A percentile compares a stretch with the other conserved stretches of the same genome.
phyloP scores from a whole-genome alignment of 2,113 vertebrate species.

The Semicossyphus pulcher region DNA sequence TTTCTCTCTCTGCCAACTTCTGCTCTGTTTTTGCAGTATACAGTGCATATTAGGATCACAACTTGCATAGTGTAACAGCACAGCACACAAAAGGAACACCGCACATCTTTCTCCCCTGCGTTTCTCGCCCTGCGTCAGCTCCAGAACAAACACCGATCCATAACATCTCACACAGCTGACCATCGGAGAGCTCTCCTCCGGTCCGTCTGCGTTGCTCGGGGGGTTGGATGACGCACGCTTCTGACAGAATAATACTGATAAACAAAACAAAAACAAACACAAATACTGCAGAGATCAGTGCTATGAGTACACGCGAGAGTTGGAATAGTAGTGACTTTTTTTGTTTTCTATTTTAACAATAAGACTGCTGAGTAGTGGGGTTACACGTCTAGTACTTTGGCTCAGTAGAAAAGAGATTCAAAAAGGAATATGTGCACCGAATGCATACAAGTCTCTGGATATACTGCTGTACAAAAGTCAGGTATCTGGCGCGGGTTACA shows the following conservation, averaged over 20 bases:
- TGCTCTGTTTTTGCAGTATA: constrained; percentile 31
- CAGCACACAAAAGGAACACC: constrained; percentile 54
- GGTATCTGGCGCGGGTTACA: constrained; percentile 1
- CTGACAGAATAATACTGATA: constrained; percentile 76
- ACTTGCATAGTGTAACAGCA: constrained; percentile 81
- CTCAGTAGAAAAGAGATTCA: constrained; percentile 79
- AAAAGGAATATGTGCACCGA: constrained; percentile 76
- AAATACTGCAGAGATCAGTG: constrained; percentile 78
- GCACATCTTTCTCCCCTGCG: background rate
- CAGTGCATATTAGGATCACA: constrained; percentile 56
- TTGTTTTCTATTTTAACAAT: constrained; percentile 36
- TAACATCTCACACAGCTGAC: background rate
- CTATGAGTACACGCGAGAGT: constrained; percentile 53
- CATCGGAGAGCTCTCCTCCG: background rate
- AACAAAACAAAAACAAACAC: constrained; percentile 49
- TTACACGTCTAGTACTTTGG: constrained; percentile 77
- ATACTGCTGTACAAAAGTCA: constrained; percentile 67
- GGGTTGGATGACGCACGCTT: constrained; percentile 15
- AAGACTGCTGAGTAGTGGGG: constrained; percentile 72
- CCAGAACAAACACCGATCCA: constrained; percentile 1
- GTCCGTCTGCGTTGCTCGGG: constrained; percentile 5
- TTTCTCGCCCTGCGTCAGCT: constrained; percentile 11
- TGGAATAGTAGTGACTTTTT: constrained; percentile 69
- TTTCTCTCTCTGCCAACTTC: constrained; percentile 30
- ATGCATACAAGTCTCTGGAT: constrained; percentile 66